Evolutionary conservation across 2,797 vertebrate species (phyloP), one percentile per base, ranked within the genome.

Genomic region (Lindbergichthys nudifrons): DNA sequence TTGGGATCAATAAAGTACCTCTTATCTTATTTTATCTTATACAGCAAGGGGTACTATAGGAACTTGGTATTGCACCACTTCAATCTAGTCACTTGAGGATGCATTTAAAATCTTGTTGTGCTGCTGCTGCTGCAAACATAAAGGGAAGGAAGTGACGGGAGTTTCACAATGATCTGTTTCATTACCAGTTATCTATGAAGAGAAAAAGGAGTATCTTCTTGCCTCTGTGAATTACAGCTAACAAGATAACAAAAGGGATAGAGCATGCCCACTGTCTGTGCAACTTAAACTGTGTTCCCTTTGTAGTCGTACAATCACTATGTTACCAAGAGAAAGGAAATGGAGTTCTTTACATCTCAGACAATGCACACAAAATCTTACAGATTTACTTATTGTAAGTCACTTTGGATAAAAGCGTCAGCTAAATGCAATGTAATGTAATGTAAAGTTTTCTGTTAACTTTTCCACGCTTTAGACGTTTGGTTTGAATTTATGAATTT

Each of bases 161-260:
- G 52, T 54, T 73, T 76, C 73, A 81, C 77, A 75, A 54, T 72
- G 18, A 84, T 47, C 30, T 60, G 48, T 58, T 56, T 80, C 65
- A 62, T 51, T 68, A 63, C 36, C 36, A 43, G 45, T 68, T 77
- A 85, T 75, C 15, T 60, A 70, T 4, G n/a, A 77, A 46, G 9
- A 50, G 23, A 60, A 65, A 54, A 64, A 63, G 16, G 36, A 57
- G 15, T 43, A 67, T 87, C 56, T 73, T 69, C 73, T 90, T 85
- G 47, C 79, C 47, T 64, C 19, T 5, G 76, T 59, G 73, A 82
- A 77, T 73, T 76, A 75, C 51, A 52, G 66, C 36, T 8, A 58
- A 80, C 58, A 41, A 23, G 45, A 45, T 66, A 86, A 84, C 75
- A 87, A 88, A 84, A 42, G 68, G 79, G 81, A 90, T 89, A 56